Percentiles rank a stretch among this genome's conserved stretches.
Evolutionary conservation across 2,888 invertebrate species (phyloP).

Genomic region (Fissipunctia ypsillon): DNA sequence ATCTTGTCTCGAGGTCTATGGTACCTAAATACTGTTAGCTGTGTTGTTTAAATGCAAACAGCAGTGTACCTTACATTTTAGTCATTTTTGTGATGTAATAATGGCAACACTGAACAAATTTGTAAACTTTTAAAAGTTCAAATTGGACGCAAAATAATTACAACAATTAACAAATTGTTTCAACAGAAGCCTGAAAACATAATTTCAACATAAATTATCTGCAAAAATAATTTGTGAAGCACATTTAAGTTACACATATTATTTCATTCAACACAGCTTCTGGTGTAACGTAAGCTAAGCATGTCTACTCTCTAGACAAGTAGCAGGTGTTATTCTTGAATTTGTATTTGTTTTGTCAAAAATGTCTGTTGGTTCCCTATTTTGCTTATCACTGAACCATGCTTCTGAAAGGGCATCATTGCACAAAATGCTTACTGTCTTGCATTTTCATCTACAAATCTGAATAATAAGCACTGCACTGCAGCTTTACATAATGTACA

Average conservation of each 20-base stretch:
- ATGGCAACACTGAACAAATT: neutral
- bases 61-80: neutral
- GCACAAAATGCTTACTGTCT: neutral
- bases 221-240: neutral
- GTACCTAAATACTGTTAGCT: neutral
- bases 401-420: neutral
- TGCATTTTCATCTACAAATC: neutral
- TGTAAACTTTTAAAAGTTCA: neutral
- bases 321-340: neutral
- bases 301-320: neutral
- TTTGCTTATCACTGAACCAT: neutral
- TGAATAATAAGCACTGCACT: neutral
- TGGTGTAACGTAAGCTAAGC: constrained; percentile 12
- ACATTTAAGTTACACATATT: neutral
- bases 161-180: neutral
- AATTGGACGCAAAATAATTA: neutral
- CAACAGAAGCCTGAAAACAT: neutral
- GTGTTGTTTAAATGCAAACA: neutral
- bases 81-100: neutral
- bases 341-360: neutral
- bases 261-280: neutral
- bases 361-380: neutral
- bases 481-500: neutral
- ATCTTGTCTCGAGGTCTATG: neutral
- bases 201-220: neutral